Percentiles rank a stretch among this genome's conserved stretches.
Evolutionary conservation across 2,113 vertebrate species (phyloP).

Genomic region (Grammomys dolichurus): DNA sequence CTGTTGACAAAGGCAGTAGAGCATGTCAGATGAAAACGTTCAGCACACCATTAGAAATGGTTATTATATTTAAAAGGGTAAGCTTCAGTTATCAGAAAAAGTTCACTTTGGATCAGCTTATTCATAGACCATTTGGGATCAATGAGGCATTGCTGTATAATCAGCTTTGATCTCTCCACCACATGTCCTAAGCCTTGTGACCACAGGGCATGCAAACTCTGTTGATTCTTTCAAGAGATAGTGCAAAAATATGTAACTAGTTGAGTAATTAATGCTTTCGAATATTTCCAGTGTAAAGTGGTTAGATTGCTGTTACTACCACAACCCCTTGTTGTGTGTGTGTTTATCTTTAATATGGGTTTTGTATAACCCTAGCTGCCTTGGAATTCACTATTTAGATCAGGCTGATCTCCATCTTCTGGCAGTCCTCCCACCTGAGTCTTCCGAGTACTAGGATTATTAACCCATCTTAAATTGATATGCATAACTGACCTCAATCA

Average conservation of each 20-base stretch:
- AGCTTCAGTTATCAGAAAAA: conserved; percentile 54
- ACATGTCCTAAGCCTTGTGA: conserved; percentile 32
- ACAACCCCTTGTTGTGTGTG: neutral
- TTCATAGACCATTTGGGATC: conserved; percentile 59
- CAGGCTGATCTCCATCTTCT: neutral
- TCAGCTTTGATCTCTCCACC: conserved; percentile 51
- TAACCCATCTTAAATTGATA: neutral
- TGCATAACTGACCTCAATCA: conserved; percentile 27
- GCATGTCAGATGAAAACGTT: conserved; percentile 54
- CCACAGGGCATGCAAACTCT: conserved; percentile 22
- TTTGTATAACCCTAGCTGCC: neutral
- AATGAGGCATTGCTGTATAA: conserved; percentile 61
- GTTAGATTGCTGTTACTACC: conserved; percentile 33
- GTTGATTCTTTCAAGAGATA: conserved; percentile 52
- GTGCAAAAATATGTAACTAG: conserved; percentile 16
- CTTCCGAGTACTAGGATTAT: neutral
- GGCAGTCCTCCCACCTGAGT: neutral
- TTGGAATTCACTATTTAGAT: neutral
- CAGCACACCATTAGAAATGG: conserved; percentile 53
- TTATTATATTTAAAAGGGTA: conserved; percentile 55
- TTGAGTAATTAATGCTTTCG: neutral
- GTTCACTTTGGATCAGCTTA: conserved; percentile 45
- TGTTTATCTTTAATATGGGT: neutral
- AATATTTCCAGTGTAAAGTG: conserved; percentile 28
- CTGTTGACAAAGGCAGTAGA: conserved; percentile 68